These are phyloP conservation scores for Idaea biselata DNA, from an alignment of 2,888 invertebrate species.

Conservation along the genomic window DNA sequence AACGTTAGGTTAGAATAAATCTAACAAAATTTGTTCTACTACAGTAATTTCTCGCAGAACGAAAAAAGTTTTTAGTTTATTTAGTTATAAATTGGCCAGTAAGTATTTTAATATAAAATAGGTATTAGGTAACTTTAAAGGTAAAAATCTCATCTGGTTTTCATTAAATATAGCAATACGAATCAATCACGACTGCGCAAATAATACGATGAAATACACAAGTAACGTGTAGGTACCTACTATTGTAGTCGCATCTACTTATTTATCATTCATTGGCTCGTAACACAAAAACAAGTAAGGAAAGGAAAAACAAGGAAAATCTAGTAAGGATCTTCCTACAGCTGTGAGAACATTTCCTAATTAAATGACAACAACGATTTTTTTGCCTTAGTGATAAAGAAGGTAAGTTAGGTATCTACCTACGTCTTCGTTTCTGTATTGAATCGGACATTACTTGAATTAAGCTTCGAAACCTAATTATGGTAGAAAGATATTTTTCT, in stretches of 20 bases:
- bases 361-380: background rate
- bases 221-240: background rate
- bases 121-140: no score
- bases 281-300: background rate
- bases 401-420: background rate
- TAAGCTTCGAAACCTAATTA: no score
- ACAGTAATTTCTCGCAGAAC: background rate
- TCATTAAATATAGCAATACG: no score
- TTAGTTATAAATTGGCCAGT: no score
- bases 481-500: no score
- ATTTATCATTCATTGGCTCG: background rate
- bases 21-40: background rate
- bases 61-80: background rate
- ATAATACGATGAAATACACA: background rate
- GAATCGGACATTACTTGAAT: background rate
- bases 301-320: background rate
- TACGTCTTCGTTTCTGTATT: background rate
- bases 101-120: no score
- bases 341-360: background rate
- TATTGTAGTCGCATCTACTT: background rate
- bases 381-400: background rate
- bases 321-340: background rate
- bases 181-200: background rate
- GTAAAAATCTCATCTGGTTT: no score
- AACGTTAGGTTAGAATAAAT: background rate